A percentile compares a stretch with the other conserved stretches of the same genome.
Conservation (phyloP, 2,113 vertebrate species). For the Oncorhynchus masou region DNA sequence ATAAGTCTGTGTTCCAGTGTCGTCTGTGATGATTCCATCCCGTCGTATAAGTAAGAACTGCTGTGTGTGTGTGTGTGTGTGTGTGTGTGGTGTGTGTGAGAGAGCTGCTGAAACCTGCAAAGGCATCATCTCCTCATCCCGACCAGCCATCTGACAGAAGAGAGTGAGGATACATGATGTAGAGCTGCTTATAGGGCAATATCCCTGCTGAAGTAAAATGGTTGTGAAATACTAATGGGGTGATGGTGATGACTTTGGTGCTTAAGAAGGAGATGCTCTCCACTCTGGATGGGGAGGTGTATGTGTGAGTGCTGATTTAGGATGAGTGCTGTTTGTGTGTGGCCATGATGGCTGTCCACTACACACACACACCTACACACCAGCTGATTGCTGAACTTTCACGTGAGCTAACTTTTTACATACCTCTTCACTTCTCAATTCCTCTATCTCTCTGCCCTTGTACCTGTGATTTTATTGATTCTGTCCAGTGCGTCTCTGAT, state of each 20-base stretch:
- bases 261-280: too few relatives aligned
- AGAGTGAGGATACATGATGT: not conserved
- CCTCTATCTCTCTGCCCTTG: too few relatives aligned
- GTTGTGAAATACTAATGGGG: too few relatives aligned
- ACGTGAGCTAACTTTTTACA: not conserved
- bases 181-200: conserved; percentile 36
- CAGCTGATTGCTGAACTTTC: conserved; percentile 17
- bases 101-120: not conserved
- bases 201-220: not conserved
- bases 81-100: not conserved
- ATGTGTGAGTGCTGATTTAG: conserved; percentile 17
- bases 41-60: not conserved
- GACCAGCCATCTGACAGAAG: not conserved
- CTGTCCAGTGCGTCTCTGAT: too few relatives aligned
- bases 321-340: not conserved
- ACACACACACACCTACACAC: not conserved
- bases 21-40: not conserved
- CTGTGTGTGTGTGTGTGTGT: not conserved
- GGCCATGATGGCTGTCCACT: conserved; percentile 17
- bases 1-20: not conserved
- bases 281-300: not conserved
- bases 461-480: too few relatives aligned
- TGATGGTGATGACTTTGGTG: too few relatives aligned
- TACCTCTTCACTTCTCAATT: not conserved
- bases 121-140: not conserved